These are phyloP conservation scores for Hydraecia micacea DNA, from an alignment of 2,888 invertebrate species.

Conservation along the genomic window DNA sequence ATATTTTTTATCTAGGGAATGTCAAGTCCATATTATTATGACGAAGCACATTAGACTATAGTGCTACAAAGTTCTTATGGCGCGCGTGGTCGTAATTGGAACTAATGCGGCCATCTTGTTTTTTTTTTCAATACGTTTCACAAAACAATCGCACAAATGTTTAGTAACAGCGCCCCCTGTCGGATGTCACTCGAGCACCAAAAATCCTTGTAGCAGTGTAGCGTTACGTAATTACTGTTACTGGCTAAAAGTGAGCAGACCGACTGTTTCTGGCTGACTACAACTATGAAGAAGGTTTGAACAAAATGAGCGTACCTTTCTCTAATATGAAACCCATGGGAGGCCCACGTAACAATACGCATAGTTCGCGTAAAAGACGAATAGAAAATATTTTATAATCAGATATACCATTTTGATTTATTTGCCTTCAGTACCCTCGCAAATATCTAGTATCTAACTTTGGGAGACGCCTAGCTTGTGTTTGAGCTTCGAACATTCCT, in stretches of 20 bases:
- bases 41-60: neutral
- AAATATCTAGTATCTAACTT: constrained; percentile 13
- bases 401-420: constrained; percentile 15
- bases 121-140: neutral
- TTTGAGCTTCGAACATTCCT: constrained; percentile 26
- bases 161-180: neutral
- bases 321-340: neutral
- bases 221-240: neutral
- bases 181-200: neutral
- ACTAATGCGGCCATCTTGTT: neutral
- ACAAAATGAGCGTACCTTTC: constrained; percentile 3
- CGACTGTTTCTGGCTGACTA: neutral
- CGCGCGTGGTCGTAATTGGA: neutral
- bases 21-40: neutral
- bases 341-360: neutral
- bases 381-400: constrained; percentile 12
- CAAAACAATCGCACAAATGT: neutral
- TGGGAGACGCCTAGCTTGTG: constrained; percentile 2
- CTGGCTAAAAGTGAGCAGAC: constrained; percentile 9
- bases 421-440: neutral
- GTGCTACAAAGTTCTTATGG: neutral
- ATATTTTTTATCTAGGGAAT: neutral
- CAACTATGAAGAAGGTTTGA: neutral
- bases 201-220: neutral
- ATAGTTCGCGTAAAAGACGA: constrained; percentile 9